Evolutionary conservation across 2,797 vertebrate genomes (phyloP), one percentile per base, ranked within the genome.

Genomic region (Ceyx erithaca): DNA sequence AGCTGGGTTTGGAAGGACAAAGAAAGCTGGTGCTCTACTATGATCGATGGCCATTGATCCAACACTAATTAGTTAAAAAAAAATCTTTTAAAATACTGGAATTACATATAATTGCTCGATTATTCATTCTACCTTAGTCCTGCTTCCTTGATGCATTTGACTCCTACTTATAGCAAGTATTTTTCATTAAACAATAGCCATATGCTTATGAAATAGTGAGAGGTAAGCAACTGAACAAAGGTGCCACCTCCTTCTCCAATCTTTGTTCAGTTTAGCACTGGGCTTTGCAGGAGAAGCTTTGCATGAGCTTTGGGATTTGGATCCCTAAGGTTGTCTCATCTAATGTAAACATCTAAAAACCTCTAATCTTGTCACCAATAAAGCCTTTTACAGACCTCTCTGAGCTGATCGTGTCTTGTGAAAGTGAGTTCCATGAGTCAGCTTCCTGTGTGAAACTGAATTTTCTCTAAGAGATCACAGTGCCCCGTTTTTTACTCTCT

Each of bases 1-100:
- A 90, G 77, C 67, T 80, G 87, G 87, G 86, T 97, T 95, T 94
- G 94, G 94, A 97, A 97, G 93, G 93, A 97, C 94, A 96, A 97
- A 97, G 89, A 89, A 95, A 97, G 82, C 73, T 89, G 80, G 93
- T 94, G 86, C 91, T 94, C 87, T 92, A 48, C 91, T 90, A 61
- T 95, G 93, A 97, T 95, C 81, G 25, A 96, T 96, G 80, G 73
- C 54, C 93, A 87, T 93, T 94, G 95, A 94, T 94, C 95, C 96
- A 90, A 92, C 0, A 3, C 85, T 97, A 97, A 97, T 97, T 96
- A 97, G 92, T 91, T 33, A 94, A 92, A 90, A 90, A 95, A 51
- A 61, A 35, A 70, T 41, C 41, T 89, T 80, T 87, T 95, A 89
- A 87, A 95, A 95, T 85, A 94, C 46, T 90, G 77, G n/a, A 90